Evolutionary conservation across 2,113 vertebrate genomes (phyloP).

Genomic region (Neotoma lepida): DNA sequence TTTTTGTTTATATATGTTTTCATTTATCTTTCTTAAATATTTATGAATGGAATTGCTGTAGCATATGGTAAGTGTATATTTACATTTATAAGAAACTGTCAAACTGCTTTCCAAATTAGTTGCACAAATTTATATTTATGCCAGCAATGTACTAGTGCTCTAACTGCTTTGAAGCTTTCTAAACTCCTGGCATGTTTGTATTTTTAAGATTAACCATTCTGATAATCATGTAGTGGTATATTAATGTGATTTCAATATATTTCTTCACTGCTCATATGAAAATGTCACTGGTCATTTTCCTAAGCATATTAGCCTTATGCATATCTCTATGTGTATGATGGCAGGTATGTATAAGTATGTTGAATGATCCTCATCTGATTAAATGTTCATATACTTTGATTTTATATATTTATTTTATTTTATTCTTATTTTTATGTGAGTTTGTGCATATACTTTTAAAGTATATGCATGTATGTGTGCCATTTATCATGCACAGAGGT

Average conservation of each 20-base stretch:
- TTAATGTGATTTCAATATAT: background rate
- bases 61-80: background rate
- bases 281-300: background rate
- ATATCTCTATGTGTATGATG: background rate
- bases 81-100: background rate
- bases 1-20: slow-evolving; percentile 5
- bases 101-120: background rate
- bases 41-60: background rate
- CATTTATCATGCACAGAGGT: background rate
- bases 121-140: background rate
- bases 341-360: too few species aligned
- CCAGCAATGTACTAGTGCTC: background rate
- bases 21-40: slow-evolving; percentile 20
- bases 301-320: background rate
- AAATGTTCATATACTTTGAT: background rate
- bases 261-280: background rate
- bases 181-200: background rate
- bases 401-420: background rate
- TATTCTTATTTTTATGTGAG: background rate
- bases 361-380: background rate
- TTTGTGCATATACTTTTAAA: background rate
- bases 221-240: background rate
- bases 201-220: background rate
- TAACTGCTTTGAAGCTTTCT: background rate
- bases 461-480: background rate